Evolutionary conservation across 2,113 vertebrate genomes (phyloP), one percentile per base, ranked within the genome.

Genomic region (Toxotes chatareus): DNA sequence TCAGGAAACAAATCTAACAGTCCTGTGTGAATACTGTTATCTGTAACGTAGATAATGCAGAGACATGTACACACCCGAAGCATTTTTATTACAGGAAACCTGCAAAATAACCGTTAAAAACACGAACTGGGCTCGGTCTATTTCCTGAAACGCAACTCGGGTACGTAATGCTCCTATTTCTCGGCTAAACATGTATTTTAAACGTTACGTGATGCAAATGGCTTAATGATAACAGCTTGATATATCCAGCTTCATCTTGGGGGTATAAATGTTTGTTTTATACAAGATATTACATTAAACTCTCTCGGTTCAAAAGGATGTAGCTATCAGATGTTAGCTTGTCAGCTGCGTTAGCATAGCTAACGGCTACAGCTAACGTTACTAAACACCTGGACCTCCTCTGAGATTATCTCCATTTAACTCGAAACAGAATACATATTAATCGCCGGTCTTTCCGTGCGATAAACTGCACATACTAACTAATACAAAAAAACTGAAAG

Each of bases 101-200:
- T 0, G 34, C 42, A 10, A 14, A 60, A 67, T 11, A 69, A 60
- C 19, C 5, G 7, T 32, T 7, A 51, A 5, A 63, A 10, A 21
- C 23, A 13, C 46, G 3, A 70, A 27, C 1, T 12, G 72, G 89
- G 90, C 68, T 85, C 74, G 0, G 90, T 89, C 88, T 93, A 93
- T 89, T 88, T 91, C 84, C 92, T 92, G 91, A 73, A 88, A 66
- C 16, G 21, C 19, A 42, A 76, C 38, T n/a, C 34, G 17, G 21
- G 23, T 3, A 51, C 51, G 12, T 34, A 73, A 27, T 4, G 36
- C 3, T 12, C 11, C 2, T 6, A 0, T 7, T 7, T 23, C 12
- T 14, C 1, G 1, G 17, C 6, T 5, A n/a, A 27, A 16, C 1
- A 19, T 36, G 44, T 6, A 0, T 51, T 40, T 36, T 1, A 14